phyloP scores from a whole-genome alignment of 2,888 invertebrate genomes.

The Erpobdella octoculata region DNA sequence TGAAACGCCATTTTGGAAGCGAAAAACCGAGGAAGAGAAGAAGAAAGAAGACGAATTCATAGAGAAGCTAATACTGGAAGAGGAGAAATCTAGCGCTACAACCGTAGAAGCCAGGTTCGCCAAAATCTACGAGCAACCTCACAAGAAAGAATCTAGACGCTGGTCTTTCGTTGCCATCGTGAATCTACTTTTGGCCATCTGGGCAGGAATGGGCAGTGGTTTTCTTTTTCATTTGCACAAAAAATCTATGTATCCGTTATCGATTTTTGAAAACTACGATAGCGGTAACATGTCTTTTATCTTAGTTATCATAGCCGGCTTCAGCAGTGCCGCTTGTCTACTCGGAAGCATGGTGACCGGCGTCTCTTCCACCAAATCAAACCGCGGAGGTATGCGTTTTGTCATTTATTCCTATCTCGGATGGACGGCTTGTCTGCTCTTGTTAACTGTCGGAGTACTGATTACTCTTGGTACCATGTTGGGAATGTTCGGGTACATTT shows the following conservation, averaged over 20 bases:
- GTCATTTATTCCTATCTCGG: neutral
- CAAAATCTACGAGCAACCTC: neutral
- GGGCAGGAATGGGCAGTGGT: neutral
- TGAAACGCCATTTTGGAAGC: no score
- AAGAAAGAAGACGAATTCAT: neutral
- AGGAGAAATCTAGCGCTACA: neutral
- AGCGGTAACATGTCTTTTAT: neutral
- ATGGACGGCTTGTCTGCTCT: neutral
- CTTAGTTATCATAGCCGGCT: neutral
- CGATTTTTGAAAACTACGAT: slow-evolving; percentile 2
- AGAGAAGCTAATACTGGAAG: neutral
- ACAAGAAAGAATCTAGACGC: neutral
- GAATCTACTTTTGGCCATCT: neutral
- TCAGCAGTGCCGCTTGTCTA: neutral
- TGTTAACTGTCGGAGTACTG: neutral
- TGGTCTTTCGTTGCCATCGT: neutral
- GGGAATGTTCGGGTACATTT: no score
- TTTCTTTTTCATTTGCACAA: neutral
- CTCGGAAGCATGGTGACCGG: neutral
- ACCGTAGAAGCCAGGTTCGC: slow-evolving; percentile 2
- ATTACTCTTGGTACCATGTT: no score
- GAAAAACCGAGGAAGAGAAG: neutral
- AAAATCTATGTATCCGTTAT: neutral
- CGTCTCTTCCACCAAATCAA: neutral
- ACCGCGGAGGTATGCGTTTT: neutral